phyloP scores from a whole-genome alignment of 2,888 invertebrate species.

The Epiblema foenella region DNA sequence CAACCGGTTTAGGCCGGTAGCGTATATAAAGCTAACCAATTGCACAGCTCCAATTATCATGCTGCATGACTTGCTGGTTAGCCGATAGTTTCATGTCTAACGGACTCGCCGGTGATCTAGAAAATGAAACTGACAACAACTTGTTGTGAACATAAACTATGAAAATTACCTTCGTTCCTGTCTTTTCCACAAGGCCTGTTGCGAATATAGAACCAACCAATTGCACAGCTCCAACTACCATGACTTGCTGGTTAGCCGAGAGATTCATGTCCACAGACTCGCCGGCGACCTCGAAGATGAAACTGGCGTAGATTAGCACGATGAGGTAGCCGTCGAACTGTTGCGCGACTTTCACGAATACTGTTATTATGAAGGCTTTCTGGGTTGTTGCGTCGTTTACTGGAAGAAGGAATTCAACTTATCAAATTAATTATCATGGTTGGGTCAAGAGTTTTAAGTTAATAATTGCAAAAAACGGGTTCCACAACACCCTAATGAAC shows the following conservation, averaged over 20 bases:
- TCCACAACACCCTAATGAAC: too few species aligned
- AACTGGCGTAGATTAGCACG: constrained; percentile 76
- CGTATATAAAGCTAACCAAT: constrained; percentile 61
- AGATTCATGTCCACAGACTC: constrained; percentile 66
- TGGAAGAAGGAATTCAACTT: constrained; percentile 58
- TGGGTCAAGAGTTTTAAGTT: too few species aligned
- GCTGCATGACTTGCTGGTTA: constrained; percentile 67
- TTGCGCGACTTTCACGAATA: constrained; percentile 76
- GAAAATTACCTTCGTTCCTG: constrained; percentile 72
- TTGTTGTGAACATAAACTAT: background rate
- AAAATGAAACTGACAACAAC: constrained; percentile 76
- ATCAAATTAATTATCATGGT: too few species aligned
- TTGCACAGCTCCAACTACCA: constrained; percentile 75
- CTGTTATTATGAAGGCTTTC: constrained; percentile 76
- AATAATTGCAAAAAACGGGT: too few species aligned
- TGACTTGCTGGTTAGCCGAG: constrained; percentile 78
- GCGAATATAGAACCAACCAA: constrained; percentile 71
- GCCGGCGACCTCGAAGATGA: constrained; percentile 72
- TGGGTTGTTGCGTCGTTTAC: constrained; percentile 72
- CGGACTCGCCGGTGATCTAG: constrained; percentile 69
- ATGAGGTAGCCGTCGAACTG: constrained; percentile 80
- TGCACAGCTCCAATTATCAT: constrained; percentile 76
- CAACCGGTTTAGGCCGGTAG: accelerated
- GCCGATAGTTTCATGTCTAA: constrained; percentile 65
- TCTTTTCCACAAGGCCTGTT: constrained; percentile 76